phyloP scores from a whole-genome alignment of 2,888 invertebrate species.

The Automeris io region DNA sequence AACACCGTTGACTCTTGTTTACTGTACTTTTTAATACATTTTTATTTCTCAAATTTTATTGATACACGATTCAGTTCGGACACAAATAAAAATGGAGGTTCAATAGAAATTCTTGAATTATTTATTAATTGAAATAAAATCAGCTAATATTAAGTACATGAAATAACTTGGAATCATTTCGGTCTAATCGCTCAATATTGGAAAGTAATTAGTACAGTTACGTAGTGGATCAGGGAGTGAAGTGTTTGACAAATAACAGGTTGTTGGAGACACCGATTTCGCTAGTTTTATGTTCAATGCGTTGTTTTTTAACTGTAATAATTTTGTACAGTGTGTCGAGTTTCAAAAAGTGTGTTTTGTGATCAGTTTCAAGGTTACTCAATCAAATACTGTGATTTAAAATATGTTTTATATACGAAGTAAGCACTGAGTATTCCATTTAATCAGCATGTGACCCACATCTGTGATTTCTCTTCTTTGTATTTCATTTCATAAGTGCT shows the following conservation, averaged over 20 bases:
- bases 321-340: conserved; percentile 25
- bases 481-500: conserved; percentile 38
- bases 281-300: conserved; percentile 55
- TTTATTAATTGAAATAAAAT: conserved; percentile 45
- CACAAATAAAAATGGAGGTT: conserved; percentile 77
- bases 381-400: not conserved
- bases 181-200: conserved; percentile 29
- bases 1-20: conserved; percentile 5
- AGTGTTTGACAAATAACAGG: conserved; percentile 74
- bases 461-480: conserved; percentile 72
- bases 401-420: conserved; percentile 1
- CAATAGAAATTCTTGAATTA: conserved; percentile 52
- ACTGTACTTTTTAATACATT: conserved; percentile 15
- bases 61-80: conserved; percentile 59
- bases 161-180: conserved; percentile 34
- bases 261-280: conserved; percentile 73
- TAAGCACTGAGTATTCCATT: conserved; percentile 35
- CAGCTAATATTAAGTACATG: conserved; percentile 25
- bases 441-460: conserved; percentile 76
- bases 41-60: conserved; percentile 22
- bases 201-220: conserved; percentile 44
- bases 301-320: conserved; percentile 45
- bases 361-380: not conserved
- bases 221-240: conserved; percentile 55
- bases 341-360: conserved; percentile 13